Evolutionary conservation across 2,113 vertebrate species (phyloP).

Genomic region (Rhinoptilus africanus): DNA sequence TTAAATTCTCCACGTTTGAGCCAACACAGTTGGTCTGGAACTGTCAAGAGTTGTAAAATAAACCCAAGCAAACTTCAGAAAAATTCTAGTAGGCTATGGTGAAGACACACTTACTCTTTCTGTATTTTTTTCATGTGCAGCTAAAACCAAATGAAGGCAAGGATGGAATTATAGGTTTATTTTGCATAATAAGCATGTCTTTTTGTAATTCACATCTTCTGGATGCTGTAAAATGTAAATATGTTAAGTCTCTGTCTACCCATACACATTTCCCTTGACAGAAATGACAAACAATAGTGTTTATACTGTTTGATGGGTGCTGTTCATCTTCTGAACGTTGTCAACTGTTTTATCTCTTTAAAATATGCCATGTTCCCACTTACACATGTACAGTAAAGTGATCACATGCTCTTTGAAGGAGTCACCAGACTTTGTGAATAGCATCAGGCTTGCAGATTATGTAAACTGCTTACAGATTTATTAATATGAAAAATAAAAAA

Average conservation of each 20-base stretch:
- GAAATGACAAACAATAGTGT: not conserved
- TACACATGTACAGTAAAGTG: not conserved
- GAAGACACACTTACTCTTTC: not conserved
- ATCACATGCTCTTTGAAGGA: not conserved
- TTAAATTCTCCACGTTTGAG: not conserved
- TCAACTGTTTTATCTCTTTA: slow-evolving; percentile 15
- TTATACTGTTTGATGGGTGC: slow-evolving; percentile 13
- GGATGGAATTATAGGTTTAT: not conserved
- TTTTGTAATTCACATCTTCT: slow-evolving; percentile 37
- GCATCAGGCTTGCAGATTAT: not conserved
- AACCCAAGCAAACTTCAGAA: not conserved
- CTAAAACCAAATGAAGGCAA: slow-evolving; percentile 4
- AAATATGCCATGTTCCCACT: not conserved
- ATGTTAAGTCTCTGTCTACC: not conserved
- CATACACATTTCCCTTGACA: slow-evolving; percentile 2
- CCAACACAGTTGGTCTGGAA: not conserved
- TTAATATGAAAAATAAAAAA: slow-evolving; percentile 2
- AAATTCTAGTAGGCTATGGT: not conserved
- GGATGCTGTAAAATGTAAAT: slow-evolving; percentile 29
- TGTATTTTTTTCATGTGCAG: not conserved
- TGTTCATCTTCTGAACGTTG: slow-evolving; percentile 17
- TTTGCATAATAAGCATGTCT: slow-evolving; percentile 25
- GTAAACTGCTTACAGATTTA: not conserved
- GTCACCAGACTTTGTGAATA: not conserved
- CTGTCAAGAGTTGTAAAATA: not conserved